Evolutionary conservation across 92 coral and sea anemone species (phyloP).

Genomic region (Phenganax stokvisi): DNA sequence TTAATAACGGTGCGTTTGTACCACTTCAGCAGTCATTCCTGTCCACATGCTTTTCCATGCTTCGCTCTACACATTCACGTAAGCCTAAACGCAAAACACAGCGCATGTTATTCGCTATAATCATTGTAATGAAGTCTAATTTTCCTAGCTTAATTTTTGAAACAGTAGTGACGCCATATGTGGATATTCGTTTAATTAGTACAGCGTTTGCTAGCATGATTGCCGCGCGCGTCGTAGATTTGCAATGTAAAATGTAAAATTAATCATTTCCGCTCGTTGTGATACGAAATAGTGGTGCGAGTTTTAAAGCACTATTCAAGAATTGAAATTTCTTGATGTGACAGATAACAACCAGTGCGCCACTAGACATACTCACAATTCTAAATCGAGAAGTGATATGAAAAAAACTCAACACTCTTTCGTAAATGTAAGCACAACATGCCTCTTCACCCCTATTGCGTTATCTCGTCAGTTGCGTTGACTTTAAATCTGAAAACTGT

Average conservation of each 20-base stretch:
- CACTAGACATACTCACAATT: neutral
- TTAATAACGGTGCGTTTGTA: neutral
- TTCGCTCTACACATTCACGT: neutral
- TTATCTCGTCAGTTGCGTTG: too few relatives aligned
- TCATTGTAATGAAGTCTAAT: constrained; percentile 6
- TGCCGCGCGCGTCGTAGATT: constrained; percentile 4
- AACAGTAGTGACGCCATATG: constrained; percentile 14
- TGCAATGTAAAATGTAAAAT: constrained; percentile 11
- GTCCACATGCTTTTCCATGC: neutral
- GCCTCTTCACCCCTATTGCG: too few relatives aligned
- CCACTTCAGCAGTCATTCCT: neutral
- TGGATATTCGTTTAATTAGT: constrained; percentile 17
- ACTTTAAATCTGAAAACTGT: too few relatives aligned
- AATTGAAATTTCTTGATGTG: neutral
- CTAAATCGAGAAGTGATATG: too few relatives aligned
- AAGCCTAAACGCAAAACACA: neutral
- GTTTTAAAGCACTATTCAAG: constrained; percentile 2
- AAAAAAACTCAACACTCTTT: too few relatives aligned
- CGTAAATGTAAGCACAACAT: too few relatives aligned
- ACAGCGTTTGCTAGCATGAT: neutral
- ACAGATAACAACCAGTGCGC: neutral
- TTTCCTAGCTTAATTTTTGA: neutral
- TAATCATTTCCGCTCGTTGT: constrained; percentile 6
- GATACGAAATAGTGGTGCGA: constrained; percentile 8
- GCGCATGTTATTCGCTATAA: neutral